A percentile compares a stretch with the other conserved stretches of the same genome.
phyloP scores from a whole-genome alignment of 37 sponge, comb jelly and placozoan species.

The Cladorhizidae sp. region DNA sequence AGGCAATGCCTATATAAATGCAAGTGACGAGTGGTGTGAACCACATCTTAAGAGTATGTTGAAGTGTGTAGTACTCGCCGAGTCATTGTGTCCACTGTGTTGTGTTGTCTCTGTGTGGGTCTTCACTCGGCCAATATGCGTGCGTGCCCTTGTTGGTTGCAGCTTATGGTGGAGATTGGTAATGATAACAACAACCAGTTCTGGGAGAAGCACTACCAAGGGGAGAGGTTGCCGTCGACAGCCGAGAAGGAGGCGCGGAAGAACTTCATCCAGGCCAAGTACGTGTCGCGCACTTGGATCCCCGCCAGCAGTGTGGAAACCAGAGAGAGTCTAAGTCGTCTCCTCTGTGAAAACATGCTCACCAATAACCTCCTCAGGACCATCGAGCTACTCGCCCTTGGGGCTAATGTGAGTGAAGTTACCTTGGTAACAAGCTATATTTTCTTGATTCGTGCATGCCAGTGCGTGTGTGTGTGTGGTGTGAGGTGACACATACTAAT shows the following conservation, averaged over 20 bases:
- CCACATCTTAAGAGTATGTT: too few species aligned
- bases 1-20: too few species aligned
- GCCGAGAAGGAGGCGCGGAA: conserved; percentile 76
- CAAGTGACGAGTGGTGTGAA: too few species aligned
- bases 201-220: conserved; percentile 69
- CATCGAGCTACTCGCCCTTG: conserved; percentile 56
- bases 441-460: conserved; percentile 1
- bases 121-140: too few species aligned
- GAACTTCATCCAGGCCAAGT: conserved; percentile 83
- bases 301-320: conserved; percentile 10
- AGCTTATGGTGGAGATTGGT: conserved; percentile 77
- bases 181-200: conserved; percentile 70
- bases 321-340: conserved; percentile 42
- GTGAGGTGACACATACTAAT: too few species aligned
- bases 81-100: too few species aligned
- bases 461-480: conserved; percentile 15
- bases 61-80: too few species aligned
- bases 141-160: neutral
- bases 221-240: conserved; percentile 52
- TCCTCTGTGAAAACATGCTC: conserved; percentile 48
- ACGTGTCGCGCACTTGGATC: conserved; percentile 75
- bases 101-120: too few species aligned
- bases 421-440: neutral
- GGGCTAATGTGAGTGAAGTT: conserved; percentile 65
- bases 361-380: conserved; percentile 63